Evolutionary conservation across 2,888 invertebrate genomes (phyloP), one percentile per base, ranked within the genome.

Genomic region (Dryadula phaetusa): DNA sequence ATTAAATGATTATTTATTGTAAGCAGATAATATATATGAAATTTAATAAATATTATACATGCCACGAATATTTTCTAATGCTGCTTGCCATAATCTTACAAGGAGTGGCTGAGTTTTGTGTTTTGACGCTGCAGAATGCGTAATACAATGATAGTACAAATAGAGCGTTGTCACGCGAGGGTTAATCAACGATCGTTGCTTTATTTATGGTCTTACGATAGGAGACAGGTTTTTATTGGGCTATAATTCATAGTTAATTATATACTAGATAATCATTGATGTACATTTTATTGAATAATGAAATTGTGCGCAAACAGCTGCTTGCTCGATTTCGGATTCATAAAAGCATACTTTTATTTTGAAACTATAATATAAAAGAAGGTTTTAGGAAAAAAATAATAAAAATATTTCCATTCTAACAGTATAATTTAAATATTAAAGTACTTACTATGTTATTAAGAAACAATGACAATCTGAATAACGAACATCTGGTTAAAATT

Each of bases 61-160:
- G 5, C 4, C 22, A 2, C 6, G 0, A n/a, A 20, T 18, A 25
- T 25, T 25, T 25, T 14, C 6, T 22, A 12, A 47, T 14, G 14
- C 1, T 34, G 10, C n/a, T 37, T 40, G 37, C 37, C 56, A 22
- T 40, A 56, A 56, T 44, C 32, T 61, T 3, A 1, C 46, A 37
- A 56, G 56, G 37, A 44, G 46, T 64, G 84, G 81, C 72, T 78
- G 80, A 78, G 77, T 80, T 85, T 83, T 81, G 22, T 56, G 56
- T 56, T 40, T 56, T 82, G 86, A 88, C 86, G 84, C 84, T 77
- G 85, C 82, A 84, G 86, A 87, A 86, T 86, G 86, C 87, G 81
- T 84, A 72, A 75, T 88, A 91, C 91, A 91, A 90, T 89, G 88
- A 90, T 89, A 86, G 83, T 85, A 90, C 92, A 90, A 92, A 92